Base-by-base conservation (phyloP, 2,888 invertebrate genomes). In the Cantharis lateralis region DNA sequence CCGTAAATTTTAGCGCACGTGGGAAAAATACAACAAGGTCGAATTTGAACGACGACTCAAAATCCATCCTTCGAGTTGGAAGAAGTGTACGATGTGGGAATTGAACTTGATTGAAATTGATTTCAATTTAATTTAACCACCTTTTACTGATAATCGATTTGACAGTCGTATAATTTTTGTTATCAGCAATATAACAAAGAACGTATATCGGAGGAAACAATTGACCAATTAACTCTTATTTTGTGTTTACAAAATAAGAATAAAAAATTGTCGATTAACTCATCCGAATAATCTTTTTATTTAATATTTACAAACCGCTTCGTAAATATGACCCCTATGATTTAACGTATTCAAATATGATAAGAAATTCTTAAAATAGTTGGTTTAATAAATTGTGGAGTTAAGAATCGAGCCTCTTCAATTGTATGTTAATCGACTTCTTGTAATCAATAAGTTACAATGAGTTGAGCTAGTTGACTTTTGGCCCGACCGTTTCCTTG, bases 401-500 rank as follows among this genome's bases (percentile, higher is more conserved):
- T 63, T 28, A 74, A 63, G 28, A 61, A 63, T 62, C 62, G 68
- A 69, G 69, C 68, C 74, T 61, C 74, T 66, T 74, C 78, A 73
- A 82, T 82, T 82, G 81, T 82, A 81, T 82, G 82, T 72, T 82
- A 82, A 82, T 82, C 79, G 79, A 81, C 80, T 82, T 82, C 82
- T 82, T 82, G 82, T 82, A 82, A 82, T 82, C 82, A 81, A 82
- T 82, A 82, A 76, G 77, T 74, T 48, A 80, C 81, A 81, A 80
- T 80, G 80, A 81, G 74, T 72, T 77, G 77, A 73, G 77, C 80
- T 78, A 82, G 84, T 85, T 85, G 85, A 84, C 85, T 84, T 82
- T 84, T 84, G 84, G 83, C 84, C 84, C 81, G 80, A 78, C 62
- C 83, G 79, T 83, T 80, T 84, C 84, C 85, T 85, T 85, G 85